A percentile compares a stretch with the other conserved stretches of the same genome.
phyloP scores from a whole-genome alignment of 2,113 vertebrate genomes.

The Lamprotornis superbus region DNA sequence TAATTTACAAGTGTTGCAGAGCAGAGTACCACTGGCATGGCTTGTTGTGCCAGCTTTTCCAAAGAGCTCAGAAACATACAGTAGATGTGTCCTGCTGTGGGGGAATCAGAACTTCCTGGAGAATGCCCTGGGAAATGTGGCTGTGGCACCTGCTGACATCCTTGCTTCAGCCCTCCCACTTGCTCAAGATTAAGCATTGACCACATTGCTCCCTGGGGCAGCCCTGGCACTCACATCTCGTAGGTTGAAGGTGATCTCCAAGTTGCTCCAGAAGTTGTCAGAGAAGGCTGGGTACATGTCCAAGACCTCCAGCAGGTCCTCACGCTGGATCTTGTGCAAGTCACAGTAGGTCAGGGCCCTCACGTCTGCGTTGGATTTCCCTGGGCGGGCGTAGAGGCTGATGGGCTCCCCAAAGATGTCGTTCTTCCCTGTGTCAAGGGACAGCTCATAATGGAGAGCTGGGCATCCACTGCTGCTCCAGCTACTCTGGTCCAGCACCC shows the following conservation, averaged over 20 bases:
- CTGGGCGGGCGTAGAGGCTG: constrained; percentile 85
- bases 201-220: background rate
- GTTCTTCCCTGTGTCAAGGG: constrained; percentile 84
- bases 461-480: background rate
- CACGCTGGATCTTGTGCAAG: constrained; percentile 93
- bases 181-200: background rate
- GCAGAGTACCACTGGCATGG: background rate
- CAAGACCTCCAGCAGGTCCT: constrained; percentile 93
- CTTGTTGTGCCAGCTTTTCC: background rate
- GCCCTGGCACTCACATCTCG: constrained; percentile 86
- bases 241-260: constrained; percentile 97
- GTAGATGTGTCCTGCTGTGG: background rate
- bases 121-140: background rate
- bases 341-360: constrained; percentile 96
- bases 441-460: background rate
- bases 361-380: constrained; percentile 92
- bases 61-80: background rate
- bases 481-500: background rate
- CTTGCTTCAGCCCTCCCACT: background rate
- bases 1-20: background rate
- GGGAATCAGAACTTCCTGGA: background rate
- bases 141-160: background rate
- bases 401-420: constrained; percentile 97
- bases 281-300: constrained; percentile 98
- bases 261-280: constrained; percentile 91